phyloP scores from a whole-genome alignment of 2,797 vertebrate species.

The Clarias pachynema region DNA sequence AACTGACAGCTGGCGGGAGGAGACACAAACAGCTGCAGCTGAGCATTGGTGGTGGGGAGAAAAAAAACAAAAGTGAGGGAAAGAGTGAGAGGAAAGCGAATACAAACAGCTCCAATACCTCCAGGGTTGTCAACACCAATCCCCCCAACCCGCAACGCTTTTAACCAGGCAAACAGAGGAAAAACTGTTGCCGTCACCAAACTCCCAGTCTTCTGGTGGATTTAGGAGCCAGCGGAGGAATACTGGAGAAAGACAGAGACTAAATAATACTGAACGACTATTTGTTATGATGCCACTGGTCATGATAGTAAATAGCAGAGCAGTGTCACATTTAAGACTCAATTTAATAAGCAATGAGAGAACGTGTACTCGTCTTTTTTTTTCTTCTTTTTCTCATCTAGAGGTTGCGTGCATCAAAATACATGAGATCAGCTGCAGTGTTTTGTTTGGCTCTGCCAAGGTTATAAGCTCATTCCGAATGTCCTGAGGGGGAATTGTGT shows the following conservation, averaged over 20 bases:
- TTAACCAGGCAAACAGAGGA: constrained; percentile 74
- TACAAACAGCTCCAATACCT: constrained; percentile 76
- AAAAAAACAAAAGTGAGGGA: constrained; percentile 20
- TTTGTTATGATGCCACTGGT: not conserved
- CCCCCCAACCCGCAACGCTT: constrained; percentile 63
- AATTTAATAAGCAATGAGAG: constrained; percentile 54
- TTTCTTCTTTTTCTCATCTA: constrained; percentile 58
- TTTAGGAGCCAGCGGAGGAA: constrained; percentile 39
- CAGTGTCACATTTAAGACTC: constrained; percentile 32
- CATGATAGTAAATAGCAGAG: not conserved
- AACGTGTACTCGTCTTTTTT: constrained; percentile 56
- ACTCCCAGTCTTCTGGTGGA: constrained; percentile 58
- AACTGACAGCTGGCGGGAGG: constrained; percentile 82
- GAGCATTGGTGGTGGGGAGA: constrained; percentile 66
- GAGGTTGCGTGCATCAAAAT: constrained; percentile 72
- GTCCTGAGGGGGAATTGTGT: constrained; percentile 75
- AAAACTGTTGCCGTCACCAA: constrained; percentile 75
- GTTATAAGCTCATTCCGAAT: constrained; percentile 80
- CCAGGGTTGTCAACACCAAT: constrained; percentile 78
- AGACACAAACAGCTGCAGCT: constrained; percentile 84
- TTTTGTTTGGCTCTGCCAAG: constrained; percentile 78
- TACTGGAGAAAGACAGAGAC: not conserved
- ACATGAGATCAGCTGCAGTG: constrained; percentile 74
- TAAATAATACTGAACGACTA: constrained; percentile 9
- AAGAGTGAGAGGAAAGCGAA: constrained; percentile 60